phyloP scores from a whole-genome alignment of 1,140 invertebrate genomes.

The Lordiphosa collinella region DNA sequence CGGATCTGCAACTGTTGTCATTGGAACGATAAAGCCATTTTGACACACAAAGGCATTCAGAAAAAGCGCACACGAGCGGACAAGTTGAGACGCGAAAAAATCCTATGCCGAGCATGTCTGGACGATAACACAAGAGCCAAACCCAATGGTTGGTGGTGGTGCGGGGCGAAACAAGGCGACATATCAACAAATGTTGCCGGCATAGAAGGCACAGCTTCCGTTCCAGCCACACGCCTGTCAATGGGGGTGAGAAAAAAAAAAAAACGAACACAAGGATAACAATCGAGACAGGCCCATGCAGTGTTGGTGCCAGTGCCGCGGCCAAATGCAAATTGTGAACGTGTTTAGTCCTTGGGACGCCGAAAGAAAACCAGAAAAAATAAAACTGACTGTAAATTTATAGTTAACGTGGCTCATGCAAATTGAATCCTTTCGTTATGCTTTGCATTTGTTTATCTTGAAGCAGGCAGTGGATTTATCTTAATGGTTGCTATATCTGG shows the following conservation, averaged over 20 bases:
- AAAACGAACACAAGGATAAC: constrained; percentile 35
- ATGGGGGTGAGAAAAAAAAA: constrained; percentile 32
- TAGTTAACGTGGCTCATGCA: constrained; percentile 54
- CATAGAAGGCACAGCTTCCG: constrained; percentile 42
- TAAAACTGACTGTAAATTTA: constrained; percentile 47
- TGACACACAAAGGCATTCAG: constrained; percentile 34
- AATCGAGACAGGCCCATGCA: constrained; percentile 36
- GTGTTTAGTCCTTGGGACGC: constrained; percentile 34
- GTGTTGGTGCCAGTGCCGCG: constrained; percentile 11
- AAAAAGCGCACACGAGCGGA: constrained; percentile 57
- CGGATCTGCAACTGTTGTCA: constrained; percentile 60
- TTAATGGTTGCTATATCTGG: constrained; percentile 9
- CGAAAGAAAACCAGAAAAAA: not conserved
- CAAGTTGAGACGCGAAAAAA: constrained; percentile 59
- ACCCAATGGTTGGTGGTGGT: constrained; percentile 13
- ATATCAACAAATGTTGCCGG: constrained; percentile 58
- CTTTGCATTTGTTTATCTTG: not conserved
- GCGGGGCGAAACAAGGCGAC: constrained; percentile 34
- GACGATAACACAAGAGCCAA: constrained; percentile 38
- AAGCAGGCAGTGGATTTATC: constrained; percentile 12
- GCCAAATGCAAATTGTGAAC: constrained; percentile 62
- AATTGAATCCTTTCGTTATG: constrained; percentile 51
- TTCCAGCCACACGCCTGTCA: constrained; percentile 50
- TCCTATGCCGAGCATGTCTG: constrained; percentile 43
- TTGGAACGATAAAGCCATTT: constrained; percentile 67